Evolutionary conservation across 2,888 invertebrate genomes (phyloP), one percentile per base, ranked within the genome.

Genomic region (Drosophila nr. fundita): DNA sequence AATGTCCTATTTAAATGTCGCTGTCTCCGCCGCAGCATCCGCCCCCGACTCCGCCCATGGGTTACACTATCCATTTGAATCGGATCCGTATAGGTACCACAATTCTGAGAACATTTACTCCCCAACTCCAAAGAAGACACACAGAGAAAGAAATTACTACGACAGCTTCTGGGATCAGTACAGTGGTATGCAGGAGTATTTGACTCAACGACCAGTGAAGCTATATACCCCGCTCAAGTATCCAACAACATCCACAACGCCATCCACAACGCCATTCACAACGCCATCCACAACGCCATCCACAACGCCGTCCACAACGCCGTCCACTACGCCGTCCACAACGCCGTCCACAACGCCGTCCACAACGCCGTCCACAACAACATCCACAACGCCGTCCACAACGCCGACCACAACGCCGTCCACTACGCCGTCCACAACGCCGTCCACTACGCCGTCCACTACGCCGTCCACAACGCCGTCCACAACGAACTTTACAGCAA

Each of bases 161-260:
- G 29, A 34, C 21, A 27, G 34, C 13, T 27, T 15, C 4, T 64
- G 54, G 64, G 36, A 64, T 52, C 53, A 21, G 3, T 59, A 62
- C 27, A 40, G 48, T 5, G 15, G 49, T 15, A 21, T 40, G n/a
- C 36, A 21, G 11, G 34, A 34, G 27, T 54, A 61, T 24, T 10
- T n/a, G n/a, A 15, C 34, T 2, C n/a, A 50, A 7, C 68, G 24
- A 10, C 15, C 49, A 11, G 1, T 4, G 5, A 21, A 11, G 15
- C 18, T 30, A 24, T 13, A 18, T 21, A 11, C 38, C 11, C 13
- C 48, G 8, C 1, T 15, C 18, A 40, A 10, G 2, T 29, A 38
- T 30, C 34, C 27, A n/a, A 18, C 15, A 27, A 27, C n/a, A 38
- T 21, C 34, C n/a, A 27, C 21, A 8, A 36, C 48, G 42, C 24